phyloP scores from a whole-genome alignment of 2,113 vertebrate species.

The Lutjanus erythropterus region DNA sequence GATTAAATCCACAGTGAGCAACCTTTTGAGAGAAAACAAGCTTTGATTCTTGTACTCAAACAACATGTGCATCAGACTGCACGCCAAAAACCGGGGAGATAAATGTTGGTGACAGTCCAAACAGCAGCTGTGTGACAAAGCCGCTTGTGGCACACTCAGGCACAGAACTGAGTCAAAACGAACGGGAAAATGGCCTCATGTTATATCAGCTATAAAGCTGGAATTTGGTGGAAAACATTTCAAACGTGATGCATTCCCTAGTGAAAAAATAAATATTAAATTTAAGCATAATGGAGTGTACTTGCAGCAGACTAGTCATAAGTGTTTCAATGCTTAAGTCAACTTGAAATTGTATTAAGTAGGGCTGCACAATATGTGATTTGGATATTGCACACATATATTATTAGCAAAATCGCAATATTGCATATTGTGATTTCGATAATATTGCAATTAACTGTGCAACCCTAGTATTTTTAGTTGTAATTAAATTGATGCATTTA shows the following conservation, averaged over 20 bases:
- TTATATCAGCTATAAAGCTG: constrained; percentile 6
- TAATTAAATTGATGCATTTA: too few species aligned
- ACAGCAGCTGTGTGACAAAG: constrained; percentile 53
- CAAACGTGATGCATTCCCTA: constrained; percentile 12
- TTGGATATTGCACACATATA: too few species aligned
- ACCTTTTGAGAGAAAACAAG: constrained; percentile 12
- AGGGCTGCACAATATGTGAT: too few species aligned
- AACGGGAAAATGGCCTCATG: neutral
- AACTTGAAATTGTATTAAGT: too few species aligned
- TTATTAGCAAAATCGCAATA: too few species aligned
- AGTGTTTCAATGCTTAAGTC: too few species aligned
- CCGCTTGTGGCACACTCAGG: constrained; percentile 3
- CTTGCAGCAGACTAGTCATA: neutral
- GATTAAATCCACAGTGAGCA: neutral
- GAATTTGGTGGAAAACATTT: neutral
- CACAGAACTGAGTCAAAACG: constrained; percentile 21
- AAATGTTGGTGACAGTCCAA: constrained; percentile 38
- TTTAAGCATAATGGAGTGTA: too few species aligned
- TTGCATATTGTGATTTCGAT: too few species aligned
- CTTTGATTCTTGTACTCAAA: constrained; percentile 23
- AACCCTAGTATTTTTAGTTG: too few species aligned
- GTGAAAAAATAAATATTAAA: too few species aligned
- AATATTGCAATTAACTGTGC: too few species aligned
- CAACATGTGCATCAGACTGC: constrained; percentile 14
- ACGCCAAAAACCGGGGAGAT: constrained; percentile 22